Evolutionary conservation across 2,797 vertebrate species (phyloP), one percentile per base, ranked within the genome.

Genomic region (Arnoldichthys spilopterus): DNA sequence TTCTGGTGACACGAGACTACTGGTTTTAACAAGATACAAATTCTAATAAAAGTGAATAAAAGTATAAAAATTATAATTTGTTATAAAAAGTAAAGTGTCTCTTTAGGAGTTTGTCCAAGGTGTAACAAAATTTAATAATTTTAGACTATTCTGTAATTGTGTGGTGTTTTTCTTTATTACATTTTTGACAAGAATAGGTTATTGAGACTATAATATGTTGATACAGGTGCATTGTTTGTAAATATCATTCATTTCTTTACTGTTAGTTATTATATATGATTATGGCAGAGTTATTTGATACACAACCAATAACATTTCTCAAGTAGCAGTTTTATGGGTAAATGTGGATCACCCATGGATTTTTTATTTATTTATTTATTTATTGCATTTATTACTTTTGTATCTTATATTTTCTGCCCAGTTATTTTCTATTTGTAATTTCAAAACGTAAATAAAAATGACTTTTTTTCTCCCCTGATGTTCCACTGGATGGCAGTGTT

Each of bases 401-500:
- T 6, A 26, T 58, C 9, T 58, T 53, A 22, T 7, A 22, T n/a
- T 7, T n/a, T 53, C 20, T 53, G 8, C 2, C n/a, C 11, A 45
- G 13, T 26, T 12, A 26, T 58, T 28, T 58, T 28, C 12, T 5
- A 13, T 1, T 1, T 54, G 6, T 16, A 28, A 4, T 59, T 12
- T 28, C 11, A 6, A 56, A 26, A 24, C 24, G n/a, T 22, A 28
- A 11, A 30, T 1, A 59, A 16, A 45, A 49, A 26, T 3, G 18
- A 45, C 1, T 18, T 47, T 26, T 12, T 5, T 37, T 26, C 30
- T 26, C n/a, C 2, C 18, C 20, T 20, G 0, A 43, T 32, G 12
- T 51, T 67, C 76, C 84, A 79, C 72, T 76, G 6, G 81, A 54
- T 71, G 84, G 76, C 81, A 76, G 76, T 76, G 53, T 59, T 73